phyloP scores from a whole-genome alignment of 2,113 vertebrate genomes.

The Eulemur macaco region DNA sequence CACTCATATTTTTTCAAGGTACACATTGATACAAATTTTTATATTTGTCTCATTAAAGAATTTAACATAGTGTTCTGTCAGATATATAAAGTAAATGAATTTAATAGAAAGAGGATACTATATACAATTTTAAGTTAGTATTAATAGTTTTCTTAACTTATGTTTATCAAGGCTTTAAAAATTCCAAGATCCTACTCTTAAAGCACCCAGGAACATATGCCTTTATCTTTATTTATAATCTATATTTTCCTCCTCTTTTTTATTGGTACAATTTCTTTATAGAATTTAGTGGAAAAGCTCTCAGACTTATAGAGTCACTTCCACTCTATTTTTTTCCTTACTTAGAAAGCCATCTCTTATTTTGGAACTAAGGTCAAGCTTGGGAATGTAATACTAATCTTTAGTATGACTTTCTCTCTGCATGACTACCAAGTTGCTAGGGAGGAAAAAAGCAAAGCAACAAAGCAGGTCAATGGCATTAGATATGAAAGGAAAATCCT shows the following conservation, averaged over 20 bases:
- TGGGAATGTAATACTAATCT: constrained; percentile 51
- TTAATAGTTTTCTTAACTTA: background rate
- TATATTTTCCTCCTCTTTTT: background rate
- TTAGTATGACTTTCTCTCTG: constrained; percentile 27
- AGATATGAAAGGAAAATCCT: constrained; percentile 69
- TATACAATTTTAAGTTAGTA: background rate
- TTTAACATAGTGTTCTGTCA: background rate
- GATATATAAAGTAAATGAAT: background rate
- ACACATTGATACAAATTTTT: background rate
- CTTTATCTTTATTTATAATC: background rate
- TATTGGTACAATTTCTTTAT: background rate
- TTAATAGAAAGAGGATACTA: background rate
- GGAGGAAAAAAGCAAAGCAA: constrained; percentile 49
- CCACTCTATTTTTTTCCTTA: background rate
- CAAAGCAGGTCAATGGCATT: constrained; percentile 62
- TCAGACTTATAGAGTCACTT: background rate
- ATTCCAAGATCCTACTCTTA: background rate
- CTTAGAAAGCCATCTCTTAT: background rate
- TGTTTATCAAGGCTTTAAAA: background rate
- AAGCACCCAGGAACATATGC: background rate
- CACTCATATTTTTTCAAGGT: background rate
- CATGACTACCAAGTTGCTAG: background rate
- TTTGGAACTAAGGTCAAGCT: constrained; percentile 58
- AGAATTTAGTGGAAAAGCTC: background rate
- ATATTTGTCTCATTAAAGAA: background rate